Base-by-base conservation (phyloP, 2,797 vertebrate species). In the Sylvia borin region DNA sequence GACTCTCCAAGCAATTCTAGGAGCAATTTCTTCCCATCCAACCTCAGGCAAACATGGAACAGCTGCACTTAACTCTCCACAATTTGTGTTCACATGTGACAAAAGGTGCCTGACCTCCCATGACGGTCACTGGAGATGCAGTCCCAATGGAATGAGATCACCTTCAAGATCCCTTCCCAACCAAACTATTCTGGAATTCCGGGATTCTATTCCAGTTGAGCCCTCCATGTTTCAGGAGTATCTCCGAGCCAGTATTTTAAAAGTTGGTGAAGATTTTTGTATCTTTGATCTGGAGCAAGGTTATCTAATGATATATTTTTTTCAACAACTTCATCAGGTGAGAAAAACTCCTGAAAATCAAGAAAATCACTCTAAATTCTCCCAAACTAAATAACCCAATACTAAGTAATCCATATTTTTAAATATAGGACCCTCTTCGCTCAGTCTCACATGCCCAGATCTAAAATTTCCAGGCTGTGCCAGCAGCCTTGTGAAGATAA, bases 71-170 rank as follows among this genome's bases (percentile, higher is more conserved):
- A 27, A 43, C 57, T 45, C 18, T 45, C 53, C 51, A 66, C 6
- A 60, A 3, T 13, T 45, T 48, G 27, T 45, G 67, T 22, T 48
- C 36, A 14, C 13, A 1, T 3, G 31, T 32, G 57, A 48, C 29
- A 43, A 60, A 47, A 57, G 3, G 17, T n/a, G n/a, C 16, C 60
- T 4, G 1, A 57, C 55, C 8, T 80, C 27, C 61, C 57, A 1
- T 0, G 3, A 32, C 0, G 1, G 31, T 11, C n/a, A 48, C 17
- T 9, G 57, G 29, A 19, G 10, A 65, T 12, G 36, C 38, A 29
- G 40, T 38, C 36, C 70, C 48, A 54, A 4, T 34, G 54, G 85
- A 54, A 42, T 32, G 18, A 32, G 16, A 27, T 10, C 6, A 42
- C 8, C 26, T 55, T 7, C 5, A 29, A 62, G 13, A 32, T 19